Conservation (phyloP, 2,888 invertebrate species). For the Agrotis segetum region DNA sequence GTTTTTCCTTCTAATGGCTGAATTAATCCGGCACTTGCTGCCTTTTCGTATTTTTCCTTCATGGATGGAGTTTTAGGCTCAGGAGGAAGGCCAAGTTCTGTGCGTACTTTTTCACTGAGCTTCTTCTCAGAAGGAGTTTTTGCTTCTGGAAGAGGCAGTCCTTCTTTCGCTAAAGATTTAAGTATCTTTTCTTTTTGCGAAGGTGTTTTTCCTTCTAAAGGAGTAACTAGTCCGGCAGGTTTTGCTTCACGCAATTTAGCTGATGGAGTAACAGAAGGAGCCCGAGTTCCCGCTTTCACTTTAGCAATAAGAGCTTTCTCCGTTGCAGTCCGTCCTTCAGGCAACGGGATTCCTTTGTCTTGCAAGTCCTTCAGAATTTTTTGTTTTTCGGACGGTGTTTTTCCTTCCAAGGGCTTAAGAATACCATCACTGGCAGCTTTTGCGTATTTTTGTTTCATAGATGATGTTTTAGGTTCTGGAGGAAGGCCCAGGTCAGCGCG, state of each 20-base stretch:
- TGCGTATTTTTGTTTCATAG: slow-evolving; percentile 3
- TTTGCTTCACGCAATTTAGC: not conserved
- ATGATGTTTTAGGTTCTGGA: not conserved
- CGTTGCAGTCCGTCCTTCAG: not conserved
- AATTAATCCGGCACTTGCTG: not conserved
- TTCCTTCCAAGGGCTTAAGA: slow-evolving; percentile 4
- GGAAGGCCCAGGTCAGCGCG: slow-evolving; percentile 3
- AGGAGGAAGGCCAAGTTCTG: not conserved
- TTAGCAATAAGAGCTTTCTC: slow-evolving; percentile 2
- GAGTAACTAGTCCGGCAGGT: not conserved
- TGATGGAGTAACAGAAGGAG: not conserved
- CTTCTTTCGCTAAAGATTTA: slow-evolving; percentile 33
- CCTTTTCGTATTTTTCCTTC: not conserved
- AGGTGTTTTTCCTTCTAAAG: slow-evolving; percentile 30
- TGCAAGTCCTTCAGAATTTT: not conserved
- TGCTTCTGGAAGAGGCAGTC: slow-evolving; percentile 41
- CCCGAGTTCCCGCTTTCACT: not conserved
- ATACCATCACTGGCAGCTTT: too few relatives aligned
- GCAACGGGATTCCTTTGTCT: slow-evolving; percentile 9
- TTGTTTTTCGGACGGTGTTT: not conserved
- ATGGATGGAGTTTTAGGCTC: not conserved
- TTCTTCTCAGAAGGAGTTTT: slow-evolving; percentile 39
- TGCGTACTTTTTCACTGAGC: not conserved
- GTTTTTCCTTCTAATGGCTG: not conserved
- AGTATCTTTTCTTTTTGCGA: slow-evolving; percentile 45